Base-by-base conservation (phyloP, 2,888 invertebrate species). In the Hirtodrosophila trivittata region DNA sequence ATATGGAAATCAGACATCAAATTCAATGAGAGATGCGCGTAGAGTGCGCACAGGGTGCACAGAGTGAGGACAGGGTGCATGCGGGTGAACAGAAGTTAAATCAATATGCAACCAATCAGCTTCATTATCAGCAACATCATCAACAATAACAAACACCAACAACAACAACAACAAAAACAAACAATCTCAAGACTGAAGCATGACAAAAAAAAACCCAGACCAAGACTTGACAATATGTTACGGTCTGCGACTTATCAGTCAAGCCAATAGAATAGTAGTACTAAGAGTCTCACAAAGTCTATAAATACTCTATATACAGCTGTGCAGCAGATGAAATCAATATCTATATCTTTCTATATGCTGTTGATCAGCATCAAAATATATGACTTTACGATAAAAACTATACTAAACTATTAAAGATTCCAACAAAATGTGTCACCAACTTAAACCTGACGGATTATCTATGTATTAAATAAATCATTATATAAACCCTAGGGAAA, bases 81-180 rank as follows among this genome's bases (percentile, higher is more conserved):
- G 58, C 38, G 33, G 59, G 26, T 10, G 21, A 13, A 28, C 28
- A 28, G 14, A 14, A 10, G 35, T 50, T n/a, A 37, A 68, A 47
- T 68, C 50, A 55, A 52, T 66, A 62, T 54, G 58, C 71, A 75
- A 54, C 56, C 75, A 65, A 75, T 71, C 71, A 65, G 45, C 59
- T 16, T 35, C 41, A 59, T 70, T 75, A 71, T 75, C 71, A 63
- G 47, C 28, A 5, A 32, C 47, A 59, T 38, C 59, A 60, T 12
- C 47, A 54, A 18, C 45, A 60, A 32, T 47, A 62, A 26, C 33
- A 33, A 41, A 18, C 39, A 21, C 33, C 38, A 41, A 18, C 39
- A 21, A 12, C 18, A 26, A 21, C 39, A 39, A 39, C 21, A 21
- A 18, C 9, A 41, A 8, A 18, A 18, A 8, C 9, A n/a, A 50